Evolutionary conservation across 2,888 invertebrate species (phyloP).

Genomic region (Patella ulyssiponensis): DNA sequence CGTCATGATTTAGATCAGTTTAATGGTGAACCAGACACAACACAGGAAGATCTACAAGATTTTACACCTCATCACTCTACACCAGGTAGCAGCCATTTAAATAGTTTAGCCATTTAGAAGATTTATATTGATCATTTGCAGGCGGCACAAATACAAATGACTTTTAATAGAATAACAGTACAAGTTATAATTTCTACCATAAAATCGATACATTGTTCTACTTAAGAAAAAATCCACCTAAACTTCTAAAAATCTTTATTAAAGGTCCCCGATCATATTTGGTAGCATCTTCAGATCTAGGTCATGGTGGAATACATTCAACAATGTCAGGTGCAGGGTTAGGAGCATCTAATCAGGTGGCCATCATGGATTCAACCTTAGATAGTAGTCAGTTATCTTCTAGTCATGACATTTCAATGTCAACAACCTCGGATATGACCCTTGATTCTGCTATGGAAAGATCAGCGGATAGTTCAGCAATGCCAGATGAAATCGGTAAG

Average conservation of each 20-base stretch:
- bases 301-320: conserved; percentile 29
- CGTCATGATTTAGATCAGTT: conserved; percentile 21
- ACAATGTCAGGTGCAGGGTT: conserved; percentile 30
- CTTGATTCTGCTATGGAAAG: conserved; percentile 32
- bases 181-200: too few species aligned
- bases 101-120: too few species aligned
- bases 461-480: conserved; percentile 31
- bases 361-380: conserved; percentile 33
- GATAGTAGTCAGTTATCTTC: conserved; percentile 37
- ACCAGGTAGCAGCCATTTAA: conserved; percentile 13
- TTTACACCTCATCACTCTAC: conserved; percentile 22
- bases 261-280: background rate
- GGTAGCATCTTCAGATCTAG: conserved; percentile 10
- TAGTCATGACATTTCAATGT: conserved; percentile 34
- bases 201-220: too few species aligned
- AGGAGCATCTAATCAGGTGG: conserved; percentile 18
- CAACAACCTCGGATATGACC: conserved; percentile 29
- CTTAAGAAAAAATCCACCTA: too few species aligned
- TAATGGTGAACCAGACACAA: conserved; percentile 62
- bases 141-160: too few species aligned
- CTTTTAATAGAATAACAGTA: too few species aligned
- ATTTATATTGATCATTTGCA: too few species aligned
- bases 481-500: conserved; percentile 28
- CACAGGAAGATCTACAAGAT: conserved; percentile 56
- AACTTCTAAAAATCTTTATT: background rate